Evolutionary conservation across 2,113 vertebrate genomes (phyloP).

Genomic region (Vombatus ursinus): DNA sequence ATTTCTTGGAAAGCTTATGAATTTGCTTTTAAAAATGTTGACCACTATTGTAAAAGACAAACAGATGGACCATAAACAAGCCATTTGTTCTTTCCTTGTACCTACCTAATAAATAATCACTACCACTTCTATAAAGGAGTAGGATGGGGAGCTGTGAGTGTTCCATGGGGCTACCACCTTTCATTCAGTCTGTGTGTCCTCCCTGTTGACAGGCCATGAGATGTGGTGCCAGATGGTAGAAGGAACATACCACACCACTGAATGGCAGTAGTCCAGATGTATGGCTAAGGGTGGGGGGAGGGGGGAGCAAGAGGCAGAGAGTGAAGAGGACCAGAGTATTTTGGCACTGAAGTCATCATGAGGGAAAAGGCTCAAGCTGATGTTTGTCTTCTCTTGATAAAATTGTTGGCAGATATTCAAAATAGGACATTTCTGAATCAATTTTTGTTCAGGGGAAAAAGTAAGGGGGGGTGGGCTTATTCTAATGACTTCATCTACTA

Average conservation of each 20-base stretch:
- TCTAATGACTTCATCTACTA: conserved; percentile 53
- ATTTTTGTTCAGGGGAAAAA: conserved; percentile 2
- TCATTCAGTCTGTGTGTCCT: conserved; percentile 75
- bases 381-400: conserved; percentile 64
- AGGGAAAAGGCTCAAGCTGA: conserved; percentile 62
- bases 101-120: conserved; percentile 66
- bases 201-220: conserved; percentile 66
- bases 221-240: conserved; percentile 66
- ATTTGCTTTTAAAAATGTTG: not conserved
- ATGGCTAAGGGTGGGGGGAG: not conserved
- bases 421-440: conserved; percentile 35
- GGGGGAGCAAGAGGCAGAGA: not conserved
- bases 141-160: conserved; percentile 20
- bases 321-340: conserved; percentile 29
- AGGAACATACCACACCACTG: conserved; percentile 44
- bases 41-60: conserved; percentile 39
- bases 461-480: not conserved
- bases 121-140: conserved; percentile 36
- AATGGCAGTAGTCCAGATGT: conserved; percentile 75
- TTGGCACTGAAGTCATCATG: conserved; percentile 43
- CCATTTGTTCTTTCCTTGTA: conserved; percentile 57
- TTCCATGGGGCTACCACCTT: conserved; percentile 66
- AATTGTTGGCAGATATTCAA: conserved; percentile 61
- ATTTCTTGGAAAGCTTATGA: conserved; percentile 33
- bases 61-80: not conserved